Percentiles rank a stretch among this genome's conserved stretches.
phyloP scores from a whole-genome alignment of 30 jellyfish, hydroid and myxozoan species.

The Aurelia coerulea region DNA sequence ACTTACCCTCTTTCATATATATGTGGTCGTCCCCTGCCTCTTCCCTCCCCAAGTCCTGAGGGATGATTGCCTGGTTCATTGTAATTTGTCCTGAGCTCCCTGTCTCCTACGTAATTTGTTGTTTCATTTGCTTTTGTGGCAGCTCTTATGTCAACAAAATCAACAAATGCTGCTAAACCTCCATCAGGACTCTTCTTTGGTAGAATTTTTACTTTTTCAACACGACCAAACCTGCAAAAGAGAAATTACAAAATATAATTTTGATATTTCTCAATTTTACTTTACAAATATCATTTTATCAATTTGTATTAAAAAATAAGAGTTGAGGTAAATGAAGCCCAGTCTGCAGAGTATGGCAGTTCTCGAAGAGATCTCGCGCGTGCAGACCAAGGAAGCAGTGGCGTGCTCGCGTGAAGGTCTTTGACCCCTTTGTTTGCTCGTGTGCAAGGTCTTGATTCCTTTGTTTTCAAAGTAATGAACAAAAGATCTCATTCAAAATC shows the following conservation, averaged over 20 bases:
- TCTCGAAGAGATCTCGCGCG: too few species aligned
- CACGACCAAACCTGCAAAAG: conserved; percentile 93
- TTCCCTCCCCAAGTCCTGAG: conserved; percentile 69
- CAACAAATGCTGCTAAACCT: conserved; percentile 99
- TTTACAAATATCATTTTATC: neutral
- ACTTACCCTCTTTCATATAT: conserved; percentile 96
- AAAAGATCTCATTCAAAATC: too few species aligned
- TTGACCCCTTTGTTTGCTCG: too few species aligned
- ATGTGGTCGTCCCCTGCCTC: conserved; percentile 87
- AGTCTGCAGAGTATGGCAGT: too few species aligned
- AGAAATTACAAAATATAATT: neutral
- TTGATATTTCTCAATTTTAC: too few species aligned
- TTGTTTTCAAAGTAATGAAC: too few species aligned
- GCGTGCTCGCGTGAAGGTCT: too few species aligned
- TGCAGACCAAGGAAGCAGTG: too few species aligned
- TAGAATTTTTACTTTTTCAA: conserved; percentile 94
- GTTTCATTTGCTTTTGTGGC: conserved; percentile 99
- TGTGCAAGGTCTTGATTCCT: too few species aligned
- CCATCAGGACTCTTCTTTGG: conserved; percentile 99
- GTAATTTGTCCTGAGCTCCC: conserved; percentile 96
- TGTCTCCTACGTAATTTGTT: conserved; percentile 89
- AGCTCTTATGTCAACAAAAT: conserved; percentile 97
- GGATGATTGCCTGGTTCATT: conserved; percentile 97
- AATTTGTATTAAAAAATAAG: too few species aligned
- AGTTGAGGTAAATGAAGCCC: too few species aligned